A percentile compares a stretch with the other conserved stretches of the same genome.
Conservation (phyloP, 2,113 vertebrate genomes). For the Pelecanus crispus region DNA sequence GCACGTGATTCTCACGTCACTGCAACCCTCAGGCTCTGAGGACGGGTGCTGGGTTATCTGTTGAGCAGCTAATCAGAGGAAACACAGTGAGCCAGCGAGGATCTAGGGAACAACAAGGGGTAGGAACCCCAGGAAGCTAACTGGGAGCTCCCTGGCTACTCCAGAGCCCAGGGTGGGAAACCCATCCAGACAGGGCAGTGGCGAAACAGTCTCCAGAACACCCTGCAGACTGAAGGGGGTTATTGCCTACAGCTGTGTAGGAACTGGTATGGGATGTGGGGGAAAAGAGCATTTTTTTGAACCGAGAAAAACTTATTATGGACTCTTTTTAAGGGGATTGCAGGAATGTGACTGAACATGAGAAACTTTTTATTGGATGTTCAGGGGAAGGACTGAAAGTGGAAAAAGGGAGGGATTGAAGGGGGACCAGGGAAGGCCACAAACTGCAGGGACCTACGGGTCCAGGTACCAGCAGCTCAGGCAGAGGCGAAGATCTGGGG, state of each 20-base stretch:
- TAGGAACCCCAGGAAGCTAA: not conserved
- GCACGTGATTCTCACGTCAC: accelerated
- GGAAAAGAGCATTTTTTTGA: not conserved
- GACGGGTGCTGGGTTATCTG: not conserved
- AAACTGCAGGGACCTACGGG: not conserved
- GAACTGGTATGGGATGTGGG: accelerated
- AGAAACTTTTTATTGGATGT: not conserved
- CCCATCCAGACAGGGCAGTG: not conserved
- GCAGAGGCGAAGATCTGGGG: not conserved
- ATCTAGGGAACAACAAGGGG: not conserved
- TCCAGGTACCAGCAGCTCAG: not conserved
- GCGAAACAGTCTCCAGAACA: not conserved
- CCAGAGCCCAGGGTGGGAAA: not conserved
- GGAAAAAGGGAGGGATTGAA: not conserved
- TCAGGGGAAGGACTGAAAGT: not conserved
- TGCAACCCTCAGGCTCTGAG: not conserved
- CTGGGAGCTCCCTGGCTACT: not conserved
- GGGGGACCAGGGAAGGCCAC: not conserved
- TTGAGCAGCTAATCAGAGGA: not conserved
- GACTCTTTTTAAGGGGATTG: not conserved
- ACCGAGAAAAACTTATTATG: accelerated
- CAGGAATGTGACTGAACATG: not conserved
- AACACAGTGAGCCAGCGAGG: not conserved
- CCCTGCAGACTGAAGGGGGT: not conserved
- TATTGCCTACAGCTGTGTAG: not conserved